Evolutionary conservation across 2,113 vertebrate genomes (phyloP).

Genomic region (Emydocephalus ijimae): DNA sequence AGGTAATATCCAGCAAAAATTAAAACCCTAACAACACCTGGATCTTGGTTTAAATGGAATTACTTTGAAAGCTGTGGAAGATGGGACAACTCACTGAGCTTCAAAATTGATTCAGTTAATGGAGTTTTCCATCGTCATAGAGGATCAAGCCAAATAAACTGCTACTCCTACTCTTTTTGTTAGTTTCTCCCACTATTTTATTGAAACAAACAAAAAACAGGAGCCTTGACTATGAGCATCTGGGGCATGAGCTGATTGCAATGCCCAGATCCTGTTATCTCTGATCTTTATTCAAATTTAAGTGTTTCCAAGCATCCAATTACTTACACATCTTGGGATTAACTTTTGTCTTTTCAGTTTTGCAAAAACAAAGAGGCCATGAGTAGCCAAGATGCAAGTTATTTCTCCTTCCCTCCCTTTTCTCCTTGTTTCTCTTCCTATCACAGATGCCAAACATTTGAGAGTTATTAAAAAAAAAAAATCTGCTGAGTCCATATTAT

Average conservation of each 20-base stretch:
- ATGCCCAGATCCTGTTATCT: not conserved
- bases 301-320: not conserved
- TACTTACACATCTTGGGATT: not conserved
- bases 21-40: not conserved
- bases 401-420: not conserved
- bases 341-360: conserved; percentile 22
- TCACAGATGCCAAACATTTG: conserved; percentile 8
- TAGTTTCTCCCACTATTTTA: not conserved
- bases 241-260: not conserved
- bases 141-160: not conserved
- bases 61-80: not conserved
- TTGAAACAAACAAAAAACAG: not conserved
- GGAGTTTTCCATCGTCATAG: not conserved
- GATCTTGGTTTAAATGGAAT: not conserved
- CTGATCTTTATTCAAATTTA: not conserved
- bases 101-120: not conserved
- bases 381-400: not conserved
- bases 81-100: not conserved
- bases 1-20: not conserved
- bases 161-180: not conserved
- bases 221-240: not conserved
- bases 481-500: conserved; percentile 11
- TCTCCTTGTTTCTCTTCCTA: not conserved
- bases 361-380: conserved; percentile 7
- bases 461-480: not conserved